Conservation (phyloP, 2,888 invertebrate genomes). For the Hipparchia sbordonii region DNA sequence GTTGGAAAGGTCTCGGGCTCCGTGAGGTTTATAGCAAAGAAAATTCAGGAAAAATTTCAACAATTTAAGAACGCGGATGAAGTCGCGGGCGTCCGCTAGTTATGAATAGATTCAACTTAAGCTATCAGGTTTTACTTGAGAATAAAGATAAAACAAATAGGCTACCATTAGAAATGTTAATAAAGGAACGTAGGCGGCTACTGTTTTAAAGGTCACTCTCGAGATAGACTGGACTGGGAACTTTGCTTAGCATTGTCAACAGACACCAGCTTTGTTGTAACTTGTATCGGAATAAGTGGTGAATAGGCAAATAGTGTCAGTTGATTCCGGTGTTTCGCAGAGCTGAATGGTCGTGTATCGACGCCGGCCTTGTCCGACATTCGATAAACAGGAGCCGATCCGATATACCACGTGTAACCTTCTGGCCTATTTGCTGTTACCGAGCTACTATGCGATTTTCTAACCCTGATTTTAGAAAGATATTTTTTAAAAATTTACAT, state of each 20-base stretch:
- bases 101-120: neutral
- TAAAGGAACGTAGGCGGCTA: neutral
- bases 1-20: no score
- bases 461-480: neutral
- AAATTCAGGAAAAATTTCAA: no score
- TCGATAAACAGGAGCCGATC: conserved; percentile 39
- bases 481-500: no score
- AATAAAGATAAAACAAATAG: neutral
- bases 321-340: conserved; percentile 57
- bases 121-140: neutral
- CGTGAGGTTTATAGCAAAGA: no score
- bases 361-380: conserved; percentile 63
- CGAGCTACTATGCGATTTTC: neutral
- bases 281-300: conserved; percentile 28
- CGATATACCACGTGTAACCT: conserved; percentile 56
- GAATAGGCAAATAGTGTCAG: conserved; percentile 50
- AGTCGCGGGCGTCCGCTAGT: no score
- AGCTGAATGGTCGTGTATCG: conserved; percentile 46
- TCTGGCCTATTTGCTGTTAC: conserved; percentile 48
- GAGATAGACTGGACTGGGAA: conserved; percentile 4
- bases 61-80: no score
- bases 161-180: neutral
- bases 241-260: conserved; percentile 29
- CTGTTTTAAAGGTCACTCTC: conserved; percentile 14
- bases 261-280: conserved; percentile 28